A percentile compares a stretch with the other conserved stretches of the same genome.
phyloP scores from a whole-genome alignment of 2,797 vertebrate genomes.

The Cetoscarus ocellatus region DNA sequence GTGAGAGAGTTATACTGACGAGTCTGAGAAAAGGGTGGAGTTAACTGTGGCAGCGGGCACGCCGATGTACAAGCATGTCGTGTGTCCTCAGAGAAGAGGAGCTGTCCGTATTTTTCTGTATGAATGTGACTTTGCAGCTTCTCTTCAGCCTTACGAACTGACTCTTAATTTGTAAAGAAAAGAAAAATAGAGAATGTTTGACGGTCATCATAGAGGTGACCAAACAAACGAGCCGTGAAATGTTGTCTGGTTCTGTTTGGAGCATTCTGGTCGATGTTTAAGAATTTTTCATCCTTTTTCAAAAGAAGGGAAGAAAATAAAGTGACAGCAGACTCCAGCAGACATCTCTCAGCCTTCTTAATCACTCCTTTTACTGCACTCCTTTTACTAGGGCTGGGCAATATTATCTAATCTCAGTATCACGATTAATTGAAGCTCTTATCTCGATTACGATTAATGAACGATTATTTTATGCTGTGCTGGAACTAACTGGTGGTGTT shows the following conservation, averaged over 20 bases:
- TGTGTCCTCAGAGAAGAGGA: constrained; percentile 33
- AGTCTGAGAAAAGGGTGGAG: constrained; percentile 14
- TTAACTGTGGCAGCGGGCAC: constrained; percentile 40
- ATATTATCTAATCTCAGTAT: too few species aligned
- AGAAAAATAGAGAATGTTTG: constrained; percentile 13
- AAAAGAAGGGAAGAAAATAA: constrained; percentile 79
- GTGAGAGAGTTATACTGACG: background rate
- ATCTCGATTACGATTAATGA: too few species aligned
- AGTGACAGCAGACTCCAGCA: constrained; percentile 56
- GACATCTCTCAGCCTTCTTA: constrained; percentile 34
- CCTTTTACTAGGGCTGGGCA: too few species aligned
- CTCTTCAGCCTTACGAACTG: constrained; percentile 43
- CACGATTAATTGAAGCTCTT: too few species aligned
- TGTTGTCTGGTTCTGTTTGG: constrained; percentile 57
- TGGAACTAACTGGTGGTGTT: too few species aligned
- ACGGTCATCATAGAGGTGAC: constrained; percentile 37
- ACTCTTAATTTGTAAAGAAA: constrained; percentile 24
- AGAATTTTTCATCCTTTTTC: constrained; percentile 65
- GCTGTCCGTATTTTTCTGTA: constrained; percentile 69
- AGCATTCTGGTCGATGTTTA: constrained; percentile 65
- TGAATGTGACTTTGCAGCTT: constrained; percentile 62
- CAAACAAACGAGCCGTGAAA: background rate
- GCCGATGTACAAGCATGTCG: constrained; percentile 38
- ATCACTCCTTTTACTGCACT: background rate
- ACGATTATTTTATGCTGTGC: too few species aligned